Conservation (phyloP, 2,888 invertebrate genomes). For the Lomographa bimaculata region DNA sequence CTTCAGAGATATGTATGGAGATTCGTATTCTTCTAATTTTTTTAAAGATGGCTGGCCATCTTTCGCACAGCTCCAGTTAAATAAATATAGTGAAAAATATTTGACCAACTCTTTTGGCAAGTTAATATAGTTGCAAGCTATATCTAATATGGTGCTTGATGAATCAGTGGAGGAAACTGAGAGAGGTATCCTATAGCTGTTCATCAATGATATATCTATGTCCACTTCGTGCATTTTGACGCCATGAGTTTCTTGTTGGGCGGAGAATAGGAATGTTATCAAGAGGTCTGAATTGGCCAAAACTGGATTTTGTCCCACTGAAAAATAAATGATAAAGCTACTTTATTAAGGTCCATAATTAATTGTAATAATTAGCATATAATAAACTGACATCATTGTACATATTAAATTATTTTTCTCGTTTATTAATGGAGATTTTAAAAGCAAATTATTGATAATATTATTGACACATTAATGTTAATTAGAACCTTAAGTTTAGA, state of each 20-base stretch:
- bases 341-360: no score
- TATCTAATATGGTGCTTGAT: constrained; percentile 92
- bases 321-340: constrained; percentile 47
- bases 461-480: no score
- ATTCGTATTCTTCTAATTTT: constrained; percentile 98
- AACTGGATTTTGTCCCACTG: constrained; percentile 94
- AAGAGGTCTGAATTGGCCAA: constrained; percentile 91
- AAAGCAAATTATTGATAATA: no score
- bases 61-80: constrained; percentile 89
- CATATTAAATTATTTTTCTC: no score
- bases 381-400: no score
- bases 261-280: constrained; percentile 93
- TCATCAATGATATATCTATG: constrained; percentile 93
- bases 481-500: no score
- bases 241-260: constrained; percentile 94
- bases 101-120: constrained; percentile 90
- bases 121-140: constrained; percentile 91
- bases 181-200: constrained; percentile 92
- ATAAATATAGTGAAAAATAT: constrained; percentile 95
- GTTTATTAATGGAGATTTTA: no score
- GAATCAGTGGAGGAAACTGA: constrained; percentile 92
- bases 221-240: constrained; percentile 87
- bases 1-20: constrained; percentile 96
- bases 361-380: no score
- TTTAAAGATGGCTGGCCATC: constrained; percentile 90